phyloP scores from a whole-genome alignment of 2,888 invertebrate genomes.

The Metalampra italica region DNA sequence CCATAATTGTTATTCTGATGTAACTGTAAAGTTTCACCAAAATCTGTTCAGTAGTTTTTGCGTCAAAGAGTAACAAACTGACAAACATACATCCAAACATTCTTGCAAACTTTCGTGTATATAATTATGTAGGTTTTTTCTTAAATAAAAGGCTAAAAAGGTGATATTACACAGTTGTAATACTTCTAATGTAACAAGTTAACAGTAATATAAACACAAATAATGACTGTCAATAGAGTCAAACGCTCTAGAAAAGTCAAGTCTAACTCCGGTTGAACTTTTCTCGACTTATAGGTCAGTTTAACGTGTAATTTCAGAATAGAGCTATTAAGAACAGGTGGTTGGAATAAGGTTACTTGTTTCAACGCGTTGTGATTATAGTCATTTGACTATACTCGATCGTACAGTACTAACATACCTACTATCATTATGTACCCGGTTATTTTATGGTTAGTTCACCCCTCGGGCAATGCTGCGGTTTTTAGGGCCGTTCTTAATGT shows the following conservation, averaged over 20 bases:
- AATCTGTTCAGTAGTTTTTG: too few species aligned
- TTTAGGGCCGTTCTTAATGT: neutral
- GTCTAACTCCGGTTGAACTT: conserved; percentile 2
- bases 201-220: neutral
- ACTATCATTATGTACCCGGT: conserved; percentile 2
- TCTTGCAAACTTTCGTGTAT: too few species aligned
- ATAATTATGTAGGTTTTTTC: too few species aligned
- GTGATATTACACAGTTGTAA: too few species aligned
- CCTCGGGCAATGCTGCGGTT: neutral
- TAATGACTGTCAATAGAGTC: neutral
- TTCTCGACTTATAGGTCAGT: conserved; percentile 4
- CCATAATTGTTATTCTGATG: too few species aligned
- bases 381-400: conserved; percentile 23
- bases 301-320: conserved; percentile 10
- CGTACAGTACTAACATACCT: neutral
- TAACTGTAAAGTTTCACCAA: too few species aligned
- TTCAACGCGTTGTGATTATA: conserved; percentile 22
- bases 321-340: conserved; percentile 24
- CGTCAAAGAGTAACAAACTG: too few species aligned
- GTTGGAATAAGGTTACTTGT: conserved; percentile 32
- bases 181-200: too few species aligned
- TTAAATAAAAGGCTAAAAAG: too few species aligned
- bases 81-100: too few species aligned
- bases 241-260: conserved; percentile 5
- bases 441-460: conserved; percentile 1